phyloP scores from a whole-genome alignment of 2,113 vertebrate genomes.

The Galbula dea region DNA sequence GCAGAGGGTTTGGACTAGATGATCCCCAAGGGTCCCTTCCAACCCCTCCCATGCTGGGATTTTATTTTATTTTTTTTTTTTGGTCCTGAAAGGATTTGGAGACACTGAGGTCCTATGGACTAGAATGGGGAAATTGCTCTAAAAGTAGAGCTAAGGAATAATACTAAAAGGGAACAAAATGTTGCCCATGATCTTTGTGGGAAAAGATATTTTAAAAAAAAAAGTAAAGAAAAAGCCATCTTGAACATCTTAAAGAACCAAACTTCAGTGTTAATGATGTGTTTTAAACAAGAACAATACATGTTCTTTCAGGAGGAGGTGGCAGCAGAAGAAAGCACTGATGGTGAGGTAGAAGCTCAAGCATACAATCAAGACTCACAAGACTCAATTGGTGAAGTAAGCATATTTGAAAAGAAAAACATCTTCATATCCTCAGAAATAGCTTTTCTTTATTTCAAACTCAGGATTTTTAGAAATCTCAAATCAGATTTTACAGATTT shows the following conservation, averaged over 20 bases:
- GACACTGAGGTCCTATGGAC: background rate
- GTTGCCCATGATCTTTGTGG: background rate
- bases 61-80: background rate
- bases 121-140: background rate
- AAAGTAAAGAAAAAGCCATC: background rate
- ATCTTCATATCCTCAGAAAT: background rate
- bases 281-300: background rate
- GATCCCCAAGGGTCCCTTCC: too few relatives aligned
- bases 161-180: background rate
- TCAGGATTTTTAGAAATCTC: background rate
- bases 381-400: slow-evolving; percentile 86
- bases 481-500: background rate
- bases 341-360: slow-evolving; percentile 85
- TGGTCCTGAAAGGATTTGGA: background rate
- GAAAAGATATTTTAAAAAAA: background rate
- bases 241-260: background rate
- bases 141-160: background rate
- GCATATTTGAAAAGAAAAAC: background rate
- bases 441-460: background rate
- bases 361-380: slow-evolving; percentile 85
- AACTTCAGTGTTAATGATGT: background rate
- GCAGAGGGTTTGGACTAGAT: too few relatives aligned
- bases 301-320: slow-evolving; percentile 83
- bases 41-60: too few relatives aligned
- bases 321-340: slow-evolving; percentile 85